A percentile compares a stretch with the other conserved stretches of the same genome.
Evolutionary conservation across 2,888 invertebrate genomes (phyloP).

Genomic region (Rhodophaea formosa): DNA sequence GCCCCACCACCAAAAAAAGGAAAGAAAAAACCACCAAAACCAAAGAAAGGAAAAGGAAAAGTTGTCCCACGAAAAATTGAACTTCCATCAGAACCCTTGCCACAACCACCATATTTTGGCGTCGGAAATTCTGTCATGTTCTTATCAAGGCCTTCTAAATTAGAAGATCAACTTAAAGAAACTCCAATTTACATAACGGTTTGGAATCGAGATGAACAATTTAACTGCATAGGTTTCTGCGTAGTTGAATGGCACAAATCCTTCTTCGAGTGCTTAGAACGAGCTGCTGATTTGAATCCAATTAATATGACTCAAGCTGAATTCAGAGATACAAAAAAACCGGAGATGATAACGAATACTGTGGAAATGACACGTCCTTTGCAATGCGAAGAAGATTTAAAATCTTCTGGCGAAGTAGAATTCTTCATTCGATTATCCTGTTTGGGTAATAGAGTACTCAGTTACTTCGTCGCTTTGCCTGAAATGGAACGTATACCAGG

Average conservation of each 20-base stretch:
- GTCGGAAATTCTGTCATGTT: slow-evolving; percentile 72
- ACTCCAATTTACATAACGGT: slow-evolving; percentile 70
- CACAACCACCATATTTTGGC: slow-evolving; percentile 71
- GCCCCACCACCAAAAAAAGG: slow-evolving; percentile 53
- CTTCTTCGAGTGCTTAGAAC: slow-evolving; percentile 60
- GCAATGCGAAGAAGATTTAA: slow-evolving; percentile 71
- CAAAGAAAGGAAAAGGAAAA: slow-evolving; percentile 53
- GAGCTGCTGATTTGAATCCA: slow-evolving; percentile 59
- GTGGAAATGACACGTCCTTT: slow-evolving; percentile 57
- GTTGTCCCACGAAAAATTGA: slow-evolving; percentile 44
- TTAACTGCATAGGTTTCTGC: slow-evolving; percentile 66
- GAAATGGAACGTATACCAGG: slow-evolving; percentile 75
- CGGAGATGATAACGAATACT: slow-evolving; percentile 67
- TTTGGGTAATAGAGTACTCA: slow-evolving; percentile 64
- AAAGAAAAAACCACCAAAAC: slow-evolving; percentile 43
- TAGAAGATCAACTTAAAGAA: slow-evolving; percentile 59
- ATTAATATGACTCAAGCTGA: slow-evolving; percentile 65
- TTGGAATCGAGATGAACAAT: slow-evolving; percentile 70
- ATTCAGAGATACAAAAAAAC: slow-evolving; percentile 57
- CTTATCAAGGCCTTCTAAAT: slow-evolving; percentile 63
- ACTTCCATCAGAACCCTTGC: slow-evolving; percentile 69
- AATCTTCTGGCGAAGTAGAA: slow-evolving; percentile 68
- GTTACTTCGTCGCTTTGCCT: slow-evolving; percentile 64
- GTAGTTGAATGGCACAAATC: slow-evolving; percentile 65
- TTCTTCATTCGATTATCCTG: slow-evolving; percentile 64